Evolutionary conservation across 2,888 invertebrate species (phyloP), one percentile per base, ranked within the genome.

Genomic region (Drosophila picticornis): DNA sequence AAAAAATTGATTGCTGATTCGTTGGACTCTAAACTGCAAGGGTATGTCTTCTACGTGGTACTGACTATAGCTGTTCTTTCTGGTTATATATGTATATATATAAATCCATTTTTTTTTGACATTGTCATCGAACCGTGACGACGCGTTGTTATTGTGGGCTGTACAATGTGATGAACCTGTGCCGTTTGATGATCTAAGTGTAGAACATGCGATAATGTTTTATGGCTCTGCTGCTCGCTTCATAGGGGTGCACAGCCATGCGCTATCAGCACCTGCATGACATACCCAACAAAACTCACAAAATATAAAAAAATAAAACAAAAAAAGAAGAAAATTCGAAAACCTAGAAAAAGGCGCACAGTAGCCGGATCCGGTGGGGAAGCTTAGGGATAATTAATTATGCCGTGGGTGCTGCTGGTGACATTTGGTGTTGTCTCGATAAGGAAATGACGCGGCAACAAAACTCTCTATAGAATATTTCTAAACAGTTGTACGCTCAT

Each of bases 151-250:
- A 60, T 75, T 70, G 64, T 57, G 66, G 58, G 50, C 58, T 51
- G 48, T 57, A 34, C 38, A 27, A 38, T 66, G 57, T 61, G 82
- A 83, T 83, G 88, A 88, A 85, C 85, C 85, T 88, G 79, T 88
- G 56, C 66, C 77, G 81, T 69, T 59, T 78, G 83, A 85, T 88
- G 88, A 88, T 86, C 86, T 86, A 88, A 88, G 88, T 88, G 80
- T 85, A 78, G 77, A 78, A 85, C 86, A 85, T 85, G 86, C 83
- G 88, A 88, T 86, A 86, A 86, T 88, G 76, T 85, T 88, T 83
- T 84, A 87, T 73, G 80, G 76, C 76, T 64, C 69, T 67, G 53
- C 71, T 59, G 40, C 52, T 67, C 58, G 62, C 71, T 72, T 76
- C 71, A 84, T 84, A 82, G 84, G 84, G 88, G 84, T 84, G 87